Percentiles rank a stretch among this genome's conserved stretches.
phyloP scores from a whole-genome alignment of 2,797 vertebrate genomes.

The Cuculus canorus region DNA sequence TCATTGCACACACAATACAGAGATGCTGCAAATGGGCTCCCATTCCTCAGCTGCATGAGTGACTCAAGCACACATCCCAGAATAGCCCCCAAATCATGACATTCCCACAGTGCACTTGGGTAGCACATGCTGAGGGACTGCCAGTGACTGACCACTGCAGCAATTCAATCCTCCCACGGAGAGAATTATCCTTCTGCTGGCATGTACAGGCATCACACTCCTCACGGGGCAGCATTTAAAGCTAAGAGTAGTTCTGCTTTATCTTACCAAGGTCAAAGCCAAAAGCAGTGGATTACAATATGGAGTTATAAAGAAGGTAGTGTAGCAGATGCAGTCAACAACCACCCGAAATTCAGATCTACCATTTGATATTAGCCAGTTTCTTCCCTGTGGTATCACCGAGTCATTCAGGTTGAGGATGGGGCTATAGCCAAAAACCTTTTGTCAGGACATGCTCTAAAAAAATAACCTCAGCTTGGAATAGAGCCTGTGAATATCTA shows the following conservation, averaged over 20 bases:
- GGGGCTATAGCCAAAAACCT: neutral
- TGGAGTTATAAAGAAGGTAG: neutral
- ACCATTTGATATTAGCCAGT: neutral
- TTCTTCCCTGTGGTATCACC: slow-evolving; percentile 29
- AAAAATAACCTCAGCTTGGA: slow-evolving; percentile 12
- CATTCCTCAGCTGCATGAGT: neutral
- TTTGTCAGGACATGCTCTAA: slow-evolving; percentile 12
- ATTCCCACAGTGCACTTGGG: neutral
- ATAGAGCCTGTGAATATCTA: neutral
- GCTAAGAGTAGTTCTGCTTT: neutral
- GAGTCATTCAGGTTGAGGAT: neutral
- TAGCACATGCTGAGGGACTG: neutral
- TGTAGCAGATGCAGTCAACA: neutral
- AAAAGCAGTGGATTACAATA: neutral
- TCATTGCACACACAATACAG: neutral
- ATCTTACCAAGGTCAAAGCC: neutral
- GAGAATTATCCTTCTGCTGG: neutral
- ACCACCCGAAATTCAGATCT: neutral
- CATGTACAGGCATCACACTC: neutral
- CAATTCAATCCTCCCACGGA: accelerated
- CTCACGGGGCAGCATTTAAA: neutral
- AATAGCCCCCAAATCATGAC: neutral
- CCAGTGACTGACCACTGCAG: neutral
- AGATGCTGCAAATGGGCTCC: neutral
- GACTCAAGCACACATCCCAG: neutral